Evolutionary conservation across 2,888 invertebrate genomes (phyloP), one percentile per base, ranked within the genome.

Genomic region (Caenorhabditis auriculariae): DNA sequence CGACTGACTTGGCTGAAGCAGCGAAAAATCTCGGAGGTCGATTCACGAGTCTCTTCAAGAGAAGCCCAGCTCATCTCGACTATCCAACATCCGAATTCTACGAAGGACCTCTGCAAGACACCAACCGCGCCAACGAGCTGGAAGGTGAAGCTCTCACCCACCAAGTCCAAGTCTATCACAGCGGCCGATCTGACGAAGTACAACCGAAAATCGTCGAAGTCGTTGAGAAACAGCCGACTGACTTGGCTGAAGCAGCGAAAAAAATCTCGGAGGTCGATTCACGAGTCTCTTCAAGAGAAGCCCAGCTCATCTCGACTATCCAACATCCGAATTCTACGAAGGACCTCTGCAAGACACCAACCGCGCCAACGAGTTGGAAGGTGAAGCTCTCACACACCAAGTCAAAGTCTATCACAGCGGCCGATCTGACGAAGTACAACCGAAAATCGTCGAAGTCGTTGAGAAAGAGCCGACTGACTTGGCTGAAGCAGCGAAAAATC

Each of bases 241-340:
- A n/a, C n/a, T n/a, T n/a, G n/a, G n/a, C n/a, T n/a, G n/a, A n/a
- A n/a, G n/a, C n/a, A n/a, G n/a, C n/a, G n/a, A n/a, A n/a, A n/a
- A n/a, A n/a, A n/a, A n/a, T n/a, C n/a, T n/a, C n/a, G n/a, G n/a
- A n/a, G n/a, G n/a, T n/a, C n/a, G n/a, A n/a, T n/a, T n/a, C n/a
- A 50, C 21, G 49, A 50, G 55, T 37, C 38, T 54, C 46, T 61
- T 55, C 49, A 46, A 53, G 28, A 47, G 47, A 28, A 47, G 52
- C 21, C 52, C 62, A 9, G 58, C 71, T 43, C 69, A 71, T 27
- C 48, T 52, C 17, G 69, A 70, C 49, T 71, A 64, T 38, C 71
- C 71, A 35, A 53, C 50, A 17, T 56, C 58, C 43, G 67, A 64
- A 35, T 26, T 35, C 38, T 69, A 62, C 54, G 58, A 60, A 32